These are phyloP conservation scores for Emydura subglobosa DNA, from an alignment of 2,113 vertebrate genomes.

Conservation along the genomic window DNA sequence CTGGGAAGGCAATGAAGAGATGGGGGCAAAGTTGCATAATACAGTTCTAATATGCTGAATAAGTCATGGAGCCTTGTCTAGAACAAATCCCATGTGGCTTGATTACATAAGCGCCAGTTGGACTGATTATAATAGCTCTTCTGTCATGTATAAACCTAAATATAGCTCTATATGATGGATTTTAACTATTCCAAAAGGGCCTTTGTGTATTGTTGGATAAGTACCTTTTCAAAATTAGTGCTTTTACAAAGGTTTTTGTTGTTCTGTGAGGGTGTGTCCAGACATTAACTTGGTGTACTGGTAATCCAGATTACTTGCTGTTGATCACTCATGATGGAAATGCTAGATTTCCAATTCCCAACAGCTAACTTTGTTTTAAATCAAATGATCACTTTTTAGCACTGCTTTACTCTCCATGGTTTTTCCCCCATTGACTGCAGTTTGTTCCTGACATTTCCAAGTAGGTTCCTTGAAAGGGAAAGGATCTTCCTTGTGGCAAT, in stretches of 20 bases:
- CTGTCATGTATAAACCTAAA: background rate
- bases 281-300: background rate
- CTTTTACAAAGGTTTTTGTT: background rate
- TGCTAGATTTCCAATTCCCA: background rate
- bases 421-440: background rate
- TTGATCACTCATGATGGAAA: background rate
- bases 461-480: background rate
- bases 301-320: background rate
- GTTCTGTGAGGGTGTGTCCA: background rate
- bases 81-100: background rate
- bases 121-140: background rate
- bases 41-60: background rate
- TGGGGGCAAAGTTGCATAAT: background rate
- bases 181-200: background rate
- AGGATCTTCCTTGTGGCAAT: background rate
- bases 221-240: background rate
- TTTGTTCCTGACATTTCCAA: background rate
- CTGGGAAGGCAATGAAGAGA: background rate
- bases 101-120: background rate
- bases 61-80: background rate
- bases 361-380: background rate
- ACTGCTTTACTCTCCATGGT: background rate
- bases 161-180: background rate
- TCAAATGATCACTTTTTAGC: background rate
- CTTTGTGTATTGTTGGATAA: background rate